Evolutionary conservation across 2,113 vertebrate genomes (phyloP), one percentile per base, ranked within the genome.

Genomic region (Colossoma macropomum): DNA sequence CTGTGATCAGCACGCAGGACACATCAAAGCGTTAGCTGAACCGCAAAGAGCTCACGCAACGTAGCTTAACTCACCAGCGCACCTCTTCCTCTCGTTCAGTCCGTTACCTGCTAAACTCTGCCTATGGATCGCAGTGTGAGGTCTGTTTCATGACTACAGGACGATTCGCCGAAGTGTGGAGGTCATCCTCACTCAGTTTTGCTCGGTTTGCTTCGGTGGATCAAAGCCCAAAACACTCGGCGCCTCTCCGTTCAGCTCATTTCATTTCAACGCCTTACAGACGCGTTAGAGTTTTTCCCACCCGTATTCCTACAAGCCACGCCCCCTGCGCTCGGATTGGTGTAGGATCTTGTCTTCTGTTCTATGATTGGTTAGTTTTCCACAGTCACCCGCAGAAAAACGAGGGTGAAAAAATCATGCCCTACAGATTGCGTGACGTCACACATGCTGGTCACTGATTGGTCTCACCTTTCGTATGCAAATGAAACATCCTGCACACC

Each of bases 11-110:
- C 92, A 89, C 78, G 80, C 80, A 32, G 38, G 21, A 50, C 10
- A 95, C 95, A 95, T 97, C 95, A 97, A 97, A 97, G 95, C 89
- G 89, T 83, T 52, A 62, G 34, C 54, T 76, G 66, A 45, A 21
- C 72, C 76, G 77, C 82, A 84, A 84, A 81, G 75, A 68, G 1
- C 17, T 23, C 48, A 48, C 52, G n/a, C 45, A 17, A 66, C 17
- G 38, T 19, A 73, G 5, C 8, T 48, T 8, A 54, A 3, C 60
- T 82, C 80, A 41, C 1, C 19, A 21, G 32, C 30, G 71, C 80
- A 41, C 10, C 1, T 50, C 52, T 48, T 48, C 41, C 30, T 38
- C 16, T 6, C 10, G 21, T 25, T 28, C 28, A 63, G 19, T 28
- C 79, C 41, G 13, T 72, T 48, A 50, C 34, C 38, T n/a, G 68